Evolutionary conservation across 2,113 vertebrate genomes (phyloP).

Genomic region (Tichodroma muraria): DNA sequence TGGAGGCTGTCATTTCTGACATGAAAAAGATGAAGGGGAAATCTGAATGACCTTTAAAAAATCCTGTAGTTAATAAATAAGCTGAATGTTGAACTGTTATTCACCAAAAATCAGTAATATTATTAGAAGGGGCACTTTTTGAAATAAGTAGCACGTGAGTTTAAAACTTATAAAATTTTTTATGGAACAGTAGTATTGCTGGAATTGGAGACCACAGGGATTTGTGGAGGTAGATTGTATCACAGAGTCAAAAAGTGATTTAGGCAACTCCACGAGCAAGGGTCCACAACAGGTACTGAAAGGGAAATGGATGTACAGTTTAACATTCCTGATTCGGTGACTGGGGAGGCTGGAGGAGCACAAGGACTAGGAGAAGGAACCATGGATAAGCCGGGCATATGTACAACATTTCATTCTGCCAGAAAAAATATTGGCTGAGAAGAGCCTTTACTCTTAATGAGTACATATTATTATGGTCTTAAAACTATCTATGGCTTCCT

Average conservation of each 20-base stretch:
- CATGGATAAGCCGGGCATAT: not conserved
- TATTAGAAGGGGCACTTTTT: not conserved
- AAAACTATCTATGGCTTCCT: not conserved
- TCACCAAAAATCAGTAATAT: not conserved
- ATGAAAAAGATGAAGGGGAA: not conserved
- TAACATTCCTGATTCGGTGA: not conserved
- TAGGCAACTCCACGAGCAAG: not conserved
- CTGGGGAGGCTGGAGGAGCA: not conserved
- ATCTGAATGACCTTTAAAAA: not conserved
- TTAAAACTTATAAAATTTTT: not conserved
- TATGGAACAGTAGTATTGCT: not conserved
- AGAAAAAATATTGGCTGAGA: not conserved
- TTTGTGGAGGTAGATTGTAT: not conserved
- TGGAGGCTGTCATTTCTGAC: not conserved
- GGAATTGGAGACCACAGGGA: not conserved
- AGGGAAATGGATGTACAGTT: too few species aligned
- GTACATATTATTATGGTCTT: not conserved
- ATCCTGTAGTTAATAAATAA: not conserved
- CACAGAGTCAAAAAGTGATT: not conserved
- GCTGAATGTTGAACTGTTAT: not conserved
- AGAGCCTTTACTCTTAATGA: not conserved
- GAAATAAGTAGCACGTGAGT: not conserved
- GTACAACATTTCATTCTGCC: not conserved
- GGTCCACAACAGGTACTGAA: not conserved
- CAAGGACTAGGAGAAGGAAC: not conserved